Evolutionary conservation across 2,797 vertebrate species (phyloP).

Genomic region (Numenius phaeopus): DNA sequence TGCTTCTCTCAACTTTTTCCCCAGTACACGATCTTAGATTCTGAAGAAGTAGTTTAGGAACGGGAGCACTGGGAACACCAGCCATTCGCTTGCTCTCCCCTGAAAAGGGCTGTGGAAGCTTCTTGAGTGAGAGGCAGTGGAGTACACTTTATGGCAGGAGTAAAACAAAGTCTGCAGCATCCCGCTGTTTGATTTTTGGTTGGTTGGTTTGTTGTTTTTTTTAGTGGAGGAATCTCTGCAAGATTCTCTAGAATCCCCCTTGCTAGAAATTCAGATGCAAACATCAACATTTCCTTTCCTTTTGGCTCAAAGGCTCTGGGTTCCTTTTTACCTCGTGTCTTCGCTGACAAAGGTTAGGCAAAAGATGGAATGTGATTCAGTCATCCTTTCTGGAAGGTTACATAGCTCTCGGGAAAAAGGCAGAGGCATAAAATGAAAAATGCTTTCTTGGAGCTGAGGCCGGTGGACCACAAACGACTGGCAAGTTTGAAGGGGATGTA

Average conservation of each 20-base stretch:
- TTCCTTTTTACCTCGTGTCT: not conserved
- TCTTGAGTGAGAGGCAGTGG: not conserved
- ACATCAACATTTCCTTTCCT: not conserved
- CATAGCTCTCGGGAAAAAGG: not conserved
- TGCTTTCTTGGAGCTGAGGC: not conserved
- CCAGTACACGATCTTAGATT: not conserved
- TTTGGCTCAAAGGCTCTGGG: not conserved
- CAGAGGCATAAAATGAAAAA: not conserved
- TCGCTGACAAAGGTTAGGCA: not conserved
- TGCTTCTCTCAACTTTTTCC: not conserved
- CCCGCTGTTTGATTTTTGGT: not conserved
- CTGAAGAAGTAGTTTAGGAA: not conserved
- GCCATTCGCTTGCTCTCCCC: not conserved
- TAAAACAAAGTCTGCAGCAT: not conserved
- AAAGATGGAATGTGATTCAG: not conserved
- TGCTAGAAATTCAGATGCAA: not conserved
- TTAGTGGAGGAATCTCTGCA: not conserved
- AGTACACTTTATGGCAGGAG: not conserved
- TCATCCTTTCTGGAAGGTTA: not conserved
- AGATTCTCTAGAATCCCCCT: not conserved
- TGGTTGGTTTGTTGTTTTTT: too few species aligned
- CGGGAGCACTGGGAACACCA: not conserved
- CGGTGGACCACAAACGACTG: not conserved
- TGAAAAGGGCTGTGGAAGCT: not conserved
- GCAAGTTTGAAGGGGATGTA: not conserved